phyloP scores from a whole-genome alignment of 2,888 invertebrate genomes.

The Alloscopus bannaensis region DNA sequence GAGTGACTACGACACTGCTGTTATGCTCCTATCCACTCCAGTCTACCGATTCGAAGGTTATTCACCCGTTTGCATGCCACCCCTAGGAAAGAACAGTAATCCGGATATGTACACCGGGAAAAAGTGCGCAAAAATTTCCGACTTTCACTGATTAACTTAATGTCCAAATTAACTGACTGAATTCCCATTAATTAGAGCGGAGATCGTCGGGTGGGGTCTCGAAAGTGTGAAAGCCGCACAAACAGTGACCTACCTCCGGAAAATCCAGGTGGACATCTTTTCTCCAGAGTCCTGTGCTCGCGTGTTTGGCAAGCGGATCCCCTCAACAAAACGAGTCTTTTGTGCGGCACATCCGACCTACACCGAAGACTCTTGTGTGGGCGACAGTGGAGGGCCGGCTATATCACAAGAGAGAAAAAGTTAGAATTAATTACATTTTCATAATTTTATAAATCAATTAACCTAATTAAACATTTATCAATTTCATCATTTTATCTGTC shows the following conservation, averaged over 20 bases:
- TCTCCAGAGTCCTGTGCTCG: conserved; percentile 52
- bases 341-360: conserved; percentile 67
- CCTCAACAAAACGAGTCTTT: conserved; percentile 64
- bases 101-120: conserved; percentile 56
- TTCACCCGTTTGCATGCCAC: conserved; percentile 30
- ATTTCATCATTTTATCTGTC: no score
- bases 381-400: conserved; percentile 54
- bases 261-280: conserved; percentile 65
- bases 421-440: no score
- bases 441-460: no score
- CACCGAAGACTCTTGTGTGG: conserved; percentile 63
- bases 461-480: no score
- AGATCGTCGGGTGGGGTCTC: conserved; percentile 68
- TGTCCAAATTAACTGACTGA: no score
- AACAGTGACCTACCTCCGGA: conserved; percentile 58
- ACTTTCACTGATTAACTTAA: no score
- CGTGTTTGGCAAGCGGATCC: conserved; percentile 35
- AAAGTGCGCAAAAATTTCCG: conserved; percentile 19
- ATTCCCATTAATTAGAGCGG: conserved; percentile 31
- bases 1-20: conserved; percentile 23
- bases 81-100: conserved; percentile 12
- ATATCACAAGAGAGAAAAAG: conserved; percentile 35
- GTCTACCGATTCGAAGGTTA: conserved; percentile 7
- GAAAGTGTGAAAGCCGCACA: conserved; percentile 21
- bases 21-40: conserved; percentile 21